Evolutionary conservation across 1,140 invertebrate species (phyloP).

Genomic region (Stegodyphus mimosarum): DNA sequence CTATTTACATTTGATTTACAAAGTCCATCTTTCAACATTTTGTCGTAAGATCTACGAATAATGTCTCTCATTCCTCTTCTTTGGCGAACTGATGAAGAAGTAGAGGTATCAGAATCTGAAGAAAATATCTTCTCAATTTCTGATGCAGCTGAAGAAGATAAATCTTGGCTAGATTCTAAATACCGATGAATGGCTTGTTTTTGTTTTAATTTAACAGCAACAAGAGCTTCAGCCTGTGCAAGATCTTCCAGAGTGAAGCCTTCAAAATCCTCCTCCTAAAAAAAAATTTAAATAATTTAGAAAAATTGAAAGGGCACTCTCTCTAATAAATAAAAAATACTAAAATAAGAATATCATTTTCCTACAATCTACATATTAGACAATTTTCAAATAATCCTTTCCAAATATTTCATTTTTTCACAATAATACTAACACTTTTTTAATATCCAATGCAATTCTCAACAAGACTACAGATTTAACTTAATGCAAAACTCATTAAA

Average conservation of each 20-base stretch:
- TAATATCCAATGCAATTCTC: too few species aligned
- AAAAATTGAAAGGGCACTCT: too few species aligned
- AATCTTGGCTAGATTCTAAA: conserved; percentile 14
- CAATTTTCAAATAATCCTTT: too few species aligned
- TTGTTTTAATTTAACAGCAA: conserved; percentile 28
- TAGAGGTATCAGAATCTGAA: conserved; percentile 24
- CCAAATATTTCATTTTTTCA: too few species aligned
- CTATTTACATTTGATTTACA: conserved; percentile 22
- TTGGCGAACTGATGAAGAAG: conserved; percentile 14
- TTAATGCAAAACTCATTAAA: too few species aligned
- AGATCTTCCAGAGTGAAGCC: conserved; percentile 66
- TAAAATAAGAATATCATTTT: background rate
- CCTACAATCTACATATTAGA: background rate
- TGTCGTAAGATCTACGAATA: conserved; percentile 42
- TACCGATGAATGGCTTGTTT: conserved; percentile 22
- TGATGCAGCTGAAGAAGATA: conserved; percentile 27
- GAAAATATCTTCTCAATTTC: conserved; percentile 32
- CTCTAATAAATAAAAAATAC: conserved; percentile 50
- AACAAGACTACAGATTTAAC: too few species aligned
- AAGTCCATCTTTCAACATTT: conserved; percentile 56
- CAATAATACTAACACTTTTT: too few species aligned
- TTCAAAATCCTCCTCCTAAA: conserved; percentile 68
- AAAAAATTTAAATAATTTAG: too few species aligned
- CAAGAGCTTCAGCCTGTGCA: conserved; percentile 25
- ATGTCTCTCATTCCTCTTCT: conserved; percentile 51